A percentile compares a stretch with the other conserved stretches of the same genome.
phyloP scores from a whole-genome alignment of 2,797 vertebrate species.

The Rhynchotus rufescens region DNA sequence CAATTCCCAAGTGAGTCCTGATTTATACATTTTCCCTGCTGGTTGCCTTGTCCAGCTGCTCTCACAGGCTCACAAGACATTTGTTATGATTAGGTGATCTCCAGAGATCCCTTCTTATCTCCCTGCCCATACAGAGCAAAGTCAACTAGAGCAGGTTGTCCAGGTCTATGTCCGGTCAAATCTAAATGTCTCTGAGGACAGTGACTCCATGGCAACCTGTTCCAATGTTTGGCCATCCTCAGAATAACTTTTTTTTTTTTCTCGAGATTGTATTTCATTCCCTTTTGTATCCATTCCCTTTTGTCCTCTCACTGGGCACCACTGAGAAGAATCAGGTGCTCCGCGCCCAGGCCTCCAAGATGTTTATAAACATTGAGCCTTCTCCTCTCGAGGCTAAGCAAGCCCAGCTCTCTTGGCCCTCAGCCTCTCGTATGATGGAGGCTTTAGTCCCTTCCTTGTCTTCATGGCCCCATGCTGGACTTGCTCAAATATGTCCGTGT shows the following conservation, averaged over 20 bases:
- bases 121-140: neutral
- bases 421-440: neutral
- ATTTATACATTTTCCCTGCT: neutral
- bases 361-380: neutral
- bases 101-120: neutral
- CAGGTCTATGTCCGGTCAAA: neutral
- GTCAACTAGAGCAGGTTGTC: neutral
- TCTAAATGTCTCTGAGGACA: neutral
- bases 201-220: neutral
- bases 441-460: neutral
- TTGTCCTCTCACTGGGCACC: neutral
- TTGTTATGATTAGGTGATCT: neutral
- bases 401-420: neutral
- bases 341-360: neutral
- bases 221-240: neutral
- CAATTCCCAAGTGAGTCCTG: neutral
- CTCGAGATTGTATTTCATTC: neutral
- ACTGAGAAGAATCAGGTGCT: too few species aligned
- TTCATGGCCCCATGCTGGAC: neutral
- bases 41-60: neutral
- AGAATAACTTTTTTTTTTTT: neutral
- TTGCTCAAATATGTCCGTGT: neutral
- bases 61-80: neutral
- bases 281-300: neutral
- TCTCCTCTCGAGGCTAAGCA: neutral